Conservation (phyloP, 2,797 vertebrate species). For the Malacoraja senta region DNA sequence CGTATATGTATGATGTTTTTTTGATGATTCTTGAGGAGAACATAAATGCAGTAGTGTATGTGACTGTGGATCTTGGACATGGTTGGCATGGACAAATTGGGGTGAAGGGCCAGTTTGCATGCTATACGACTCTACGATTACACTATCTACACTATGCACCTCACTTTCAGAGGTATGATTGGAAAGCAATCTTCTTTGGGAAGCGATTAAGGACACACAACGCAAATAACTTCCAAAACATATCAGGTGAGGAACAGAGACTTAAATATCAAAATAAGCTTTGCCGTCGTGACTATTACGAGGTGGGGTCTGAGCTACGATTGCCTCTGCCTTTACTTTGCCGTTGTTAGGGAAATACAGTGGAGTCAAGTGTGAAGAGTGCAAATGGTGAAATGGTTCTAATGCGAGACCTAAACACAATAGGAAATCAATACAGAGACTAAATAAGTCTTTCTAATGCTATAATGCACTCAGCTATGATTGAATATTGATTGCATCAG, state of each 20-base stretch:
- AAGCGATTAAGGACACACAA: neutral
- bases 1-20: too few relatives aligned
- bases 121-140: too few relatives aligned
- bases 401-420: conserved; percentile 20
- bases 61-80: too few relatives aligned
- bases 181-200: neutral
- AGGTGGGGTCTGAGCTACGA: neutral
- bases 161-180: neutral
- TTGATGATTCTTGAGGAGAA: too few relatives aligned
- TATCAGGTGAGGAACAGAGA: neutral
- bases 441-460: conserved; percentile 24
- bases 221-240: neutral
- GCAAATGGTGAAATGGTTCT: neutral
- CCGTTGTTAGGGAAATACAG: neutral
- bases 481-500: conserved; percentile 34
- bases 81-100: too few relatives aligned
- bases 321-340: neutral
- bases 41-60: too few relatives aligned
- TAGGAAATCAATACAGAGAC: conserved; percentile 27
- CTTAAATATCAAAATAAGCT: neutral
- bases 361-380: neutral
- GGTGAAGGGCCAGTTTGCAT: too few relatives aligned
- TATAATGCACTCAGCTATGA: conserved; percentile 26
- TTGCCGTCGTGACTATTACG: neutral
- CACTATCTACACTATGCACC: neutral